A percentile compares a stretch with the other conserved stretches of the same genome.
Evolutionary conservation across 2,888 invertebrate species (phyloP).

Genomic region (Leistus spinibarbis): DNA sequence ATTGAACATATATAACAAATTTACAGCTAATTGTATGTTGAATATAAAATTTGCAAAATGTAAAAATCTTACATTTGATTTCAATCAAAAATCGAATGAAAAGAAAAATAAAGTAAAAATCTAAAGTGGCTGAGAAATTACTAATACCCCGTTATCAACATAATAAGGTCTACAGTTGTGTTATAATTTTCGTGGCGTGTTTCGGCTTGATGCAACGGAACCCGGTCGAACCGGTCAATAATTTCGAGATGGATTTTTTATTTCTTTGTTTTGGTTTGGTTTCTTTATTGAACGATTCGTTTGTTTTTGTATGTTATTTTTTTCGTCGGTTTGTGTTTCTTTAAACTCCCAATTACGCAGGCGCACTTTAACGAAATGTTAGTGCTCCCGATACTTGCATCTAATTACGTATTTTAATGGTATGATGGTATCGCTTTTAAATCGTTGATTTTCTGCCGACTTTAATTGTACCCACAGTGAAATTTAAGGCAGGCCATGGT

Average conservation of each 20-base stretch:
- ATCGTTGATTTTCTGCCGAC: constrained; percentile 36
- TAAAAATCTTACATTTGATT: not conserved
- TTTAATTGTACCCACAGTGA: constrained; percentile 29
- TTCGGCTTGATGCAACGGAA: not conserved
- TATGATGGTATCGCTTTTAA: constrained; percentile 40
- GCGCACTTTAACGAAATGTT: constrained; percentile 4
- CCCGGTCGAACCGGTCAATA: constrained; percentile 9
- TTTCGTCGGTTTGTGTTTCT: not conserved
- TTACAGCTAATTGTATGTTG: too few relatives aligned
- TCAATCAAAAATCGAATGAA: too few relatives aligned
- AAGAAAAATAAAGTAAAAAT: not conserved
- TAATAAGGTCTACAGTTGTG: constrained; percentile 19
- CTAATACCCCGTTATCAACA: constrained; percentile 22
- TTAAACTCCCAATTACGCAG: constrained; percentile 8
- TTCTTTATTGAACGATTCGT: not conserved
- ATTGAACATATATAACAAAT: too few relatives aligned
- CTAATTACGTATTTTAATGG: constrained; percentile 39
- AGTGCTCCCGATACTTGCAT: constrained; percentile 15
- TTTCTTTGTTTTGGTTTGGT: constrained; percentile 6
- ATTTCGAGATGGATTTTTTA: constrained; percentile 9
- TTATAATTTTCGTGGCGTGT: constrained; percentile 16
- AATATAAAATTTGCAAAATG: not conserved
- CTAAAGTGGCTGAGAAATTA: constrained; percentile 14
- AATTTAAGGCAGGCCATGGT: not conserved
- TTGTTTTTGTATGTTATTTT: not conserved